Conservation (phyloP, 2,113 vertebrate genomes). For the Varanus komodoensis region DNA sequence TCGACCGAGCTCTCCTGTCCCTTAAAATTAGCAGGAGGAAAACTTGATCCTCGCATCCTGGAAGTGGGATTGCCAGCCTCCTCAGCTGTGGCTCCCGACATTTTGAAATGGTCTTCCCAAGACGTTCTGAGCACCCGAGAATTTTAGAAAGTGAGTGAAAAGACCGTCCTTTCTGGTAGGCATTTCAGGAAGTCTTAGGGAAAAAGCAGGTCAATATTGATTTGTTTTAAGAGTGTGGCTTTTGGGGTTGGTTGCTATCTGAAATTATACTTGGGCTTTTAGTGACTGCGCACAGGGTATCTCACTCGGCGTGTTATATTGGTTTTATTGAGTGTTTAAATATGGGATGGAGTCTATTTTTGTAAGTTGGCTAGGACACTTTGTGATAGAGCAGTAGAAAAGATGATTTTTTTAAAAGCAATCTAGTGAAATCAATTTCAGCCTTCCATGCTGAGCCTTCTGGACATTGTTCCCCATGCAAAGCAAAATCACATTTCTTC, state of each 20-base stretch:
- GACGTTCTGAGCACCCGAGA: neutral
- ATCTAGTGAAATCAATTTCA: neutral
- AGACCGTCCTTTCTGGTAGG: neutral
- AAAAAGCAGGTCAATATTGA: neutral
- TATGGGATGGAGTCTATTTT: neutral
- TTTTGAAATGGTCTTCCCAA: neutral
- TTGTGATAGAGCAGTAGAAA: neutral
- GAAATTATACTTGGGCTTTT: neutral
- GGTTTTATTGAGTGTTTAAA: neutral
- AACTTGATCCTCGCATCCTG: no score
- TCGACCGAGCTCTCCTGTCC: neutral
- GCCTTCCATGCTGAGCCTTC: neutral
- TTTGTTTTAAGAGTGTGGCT: neutral
- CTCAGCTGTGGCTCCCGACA: neutral
- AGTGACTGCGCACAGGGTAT: neutral
- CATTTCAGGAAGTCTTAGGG: neutral
- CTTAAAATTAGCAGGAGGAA: neutral
- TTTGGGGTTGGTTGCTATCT: neutral
- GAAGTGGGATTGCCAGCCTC: neutral
- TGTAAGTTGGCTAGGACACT: neutral
- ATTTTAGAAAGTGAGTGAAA: neutral
- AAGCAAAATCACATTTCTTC: neutral
- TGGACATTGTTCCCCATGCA: neutral
- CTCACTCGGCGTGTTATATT: neutral
- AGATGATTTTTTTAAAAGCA: neutral